Conservation (phyloP, 1,140 invertebrate genomes). For the Periplaneta americana region DNA sequence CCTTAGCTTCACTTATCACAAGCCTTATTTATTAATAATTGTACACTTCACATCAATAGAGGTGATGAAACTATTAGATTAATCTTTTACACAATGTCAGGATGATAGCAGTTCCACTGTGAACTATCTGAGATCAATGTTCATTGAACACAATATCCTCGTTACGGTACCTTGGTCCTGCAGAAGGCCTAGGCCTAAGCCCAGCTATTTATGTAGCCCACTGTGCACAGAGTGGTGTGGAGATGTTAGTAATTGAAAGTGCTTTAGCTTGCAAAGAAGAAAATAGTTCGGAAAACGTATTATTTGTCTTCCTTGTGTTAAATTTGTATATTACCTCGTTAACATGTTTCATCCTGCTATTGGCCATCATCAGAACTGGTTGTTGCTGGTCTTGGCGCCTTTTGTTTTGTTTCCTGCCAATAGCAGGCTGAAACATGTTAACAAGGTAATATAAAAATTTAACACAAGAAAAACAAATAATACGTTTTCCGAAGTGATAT, state of each 20-base stretch:
- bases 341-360: too few relatives aligned
- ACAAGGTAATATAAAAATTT: too few relatives aligned
- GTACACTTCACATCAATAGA: slow-evolving; percentile 64
- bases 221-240: background rate
- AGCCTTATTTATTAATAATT: slow-evolving; percentile 74
- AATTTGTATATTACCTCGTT: too few relatives aligned
- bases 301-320: too few relatives aligned
- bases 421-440: too few relatives aligned
- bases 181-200: background rate
- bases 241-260: background rate
- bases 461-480: too few relatives aligned
- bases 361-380: too few relatives aligned
- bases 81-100: background rate
- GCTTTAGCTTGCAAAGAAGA: background rate
- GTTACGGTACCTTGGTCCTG: slow-evolving; percentile 48
- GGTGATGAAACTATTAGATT: slow-evolving; percentile 41
- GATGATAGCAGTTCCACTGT: slow-evolving; percentile 24
- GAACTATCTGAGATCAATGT: slow-evolving; percentile 25
- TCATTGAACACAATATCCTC: slow-evolving; percentile 48
- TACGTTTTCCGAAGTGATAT: too few relatives aligned
- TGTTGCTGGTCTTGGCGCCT: too few relatives aligned
- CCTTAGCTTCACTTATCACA: slow-evolving; percentile 64
- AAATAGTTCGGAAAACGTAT: too few relatives aligned
- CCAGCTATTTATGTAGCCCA: background rate
- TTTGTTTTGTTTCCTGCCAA: too few relatives aligned